Base-by-base conservation (phyloP, 2,113 vertebrate genomes). In the Benitochromis conjunctus region DNA sequence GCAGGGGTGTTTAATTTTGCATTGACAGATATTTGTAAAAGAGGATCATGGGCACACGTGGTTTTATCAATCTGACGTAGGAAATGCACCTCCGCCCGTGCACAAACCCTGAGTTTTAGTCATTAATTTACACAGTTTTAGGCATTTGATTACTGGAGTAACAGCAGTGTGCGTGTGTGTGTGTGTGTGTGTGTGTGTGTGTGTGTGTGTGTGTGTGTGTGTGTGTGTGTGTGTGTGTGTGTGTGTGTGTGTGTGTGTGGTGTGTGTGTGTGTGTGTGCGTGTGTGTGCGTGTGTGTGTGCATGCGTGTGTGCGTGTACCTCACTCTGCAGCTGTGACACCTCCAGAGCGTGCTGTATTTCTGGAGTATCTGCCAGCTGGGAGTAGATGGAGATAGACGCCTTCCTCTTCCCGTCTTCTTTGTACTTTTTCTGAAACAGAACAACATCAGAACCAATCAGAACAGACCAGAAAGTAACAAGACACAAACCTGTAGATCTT, bases 271-370 rank as follows among this genome's bases (percentile, higher is more conserved):
- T 31, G 34, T 78, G 26, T 26, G 26, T 26, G 26, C 3, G 26
- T 26, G 26, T 26, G 31, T 31, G 53, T 55, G 14, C 0, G 34
- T 13, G 19, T 1, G 16, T 24, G n/a, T 5, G 56, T 41, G 71
- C 2, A 55, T 18, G 24, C 31, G 56, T n/a, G 53, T 19, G 79
- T 29, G 55, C 6, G 16, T 10, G 21, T 91, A 98, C 98, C 97
- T 97, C 94, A 43, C 98, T 98, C 96, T 98, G 98, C 89, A 98
- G 96, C 86, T 97, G 96, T 0, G 96, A 94, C 57, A 97, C 90
- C 94, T 97, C 96, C 95, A 96, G 96, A 1, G 97, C 97, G 31
- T 97, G 97, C 5, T 96, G 97, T 7, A 97, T 98, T 38, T 98
- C 97, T 7, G 97, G 97, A 11, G 98, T 98, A 12, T 97, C 97